These are phyloP conservation scores for Clarias platycephalus DNA, from an alignment of 2,797 vertebrate species.

Conservation along the genomic window DNA sequence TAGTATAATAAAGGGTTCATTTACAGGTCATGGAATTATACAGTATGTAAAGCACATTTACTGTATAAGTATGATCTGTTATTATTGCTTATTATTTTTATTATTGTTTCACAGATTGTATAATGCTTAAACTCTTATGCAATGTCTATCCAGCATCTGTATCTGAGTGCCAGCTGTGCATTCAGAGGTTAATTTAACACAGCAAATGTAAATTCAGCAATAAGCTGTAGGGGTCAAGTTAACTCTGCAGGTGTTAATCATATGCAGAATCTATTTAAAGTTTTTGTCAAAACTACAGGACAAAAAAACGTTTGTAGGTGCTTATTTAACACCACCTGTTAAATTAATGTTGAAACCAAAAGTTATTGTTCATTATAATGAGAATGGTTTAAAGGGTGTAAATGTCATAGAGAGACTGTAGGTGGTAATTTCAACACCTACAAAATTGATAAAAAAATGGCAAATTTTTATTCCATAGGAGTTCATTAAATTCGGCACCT, in stretches of 20 bases:
- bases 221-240: neutral
- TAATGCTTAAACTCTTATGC: neutral
- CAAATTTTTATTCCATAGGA: neutral
- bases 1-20: neutral
- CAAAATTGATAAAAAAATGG: neutral
- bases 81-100: neutral
- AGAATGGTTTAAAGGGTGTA: neutral
- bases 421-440: neutral
- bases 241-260: neutral
- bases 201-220: neutral
- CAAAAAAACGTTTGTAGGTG: neutral
- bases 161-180: neutral
- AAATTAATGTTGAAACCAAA: neutral
- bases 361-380: neutral
- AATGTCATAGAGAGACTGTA: neutral
- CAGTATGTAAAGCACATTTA: neutral
- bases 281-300: neutral
- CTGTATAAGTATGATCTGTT: neutral
- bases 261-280: neutral
- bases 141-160: neutral
- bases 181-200: neutral
- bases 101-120: neutral
- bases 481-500: neutral
- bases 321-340: neutral
- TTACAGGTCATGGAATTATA: neutral